Evolutionary conservation across 23 tunicate genomes (phyloP).

Genomic region (Phallusia fumigata): DNA sequence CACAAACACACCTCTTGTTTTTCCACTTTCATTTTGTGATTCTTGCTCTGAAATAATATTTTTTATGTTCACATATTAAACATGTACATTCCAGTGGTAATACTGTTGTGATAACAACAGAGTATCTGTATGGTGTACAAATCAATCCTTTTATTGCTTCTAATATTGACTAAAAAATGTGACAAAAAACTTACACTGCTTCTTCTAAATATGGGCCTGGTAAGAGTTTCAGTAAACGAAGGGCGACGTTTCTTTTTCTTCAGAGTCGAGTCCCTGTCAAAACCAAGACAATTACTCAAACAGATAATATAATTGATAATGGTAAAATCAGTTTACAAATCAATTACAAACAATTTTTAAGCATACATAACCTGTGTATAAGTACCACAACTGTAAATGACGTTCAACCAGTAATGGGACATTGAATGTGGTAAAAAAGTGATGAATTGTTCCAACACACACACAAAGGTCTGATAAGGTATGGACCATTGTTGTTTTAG

Average conservation of each 20-base stretch:
- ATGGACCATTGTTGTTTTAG: background rate
- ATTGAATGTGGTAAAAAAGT: background rate
- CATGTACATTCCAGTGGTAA: no score
- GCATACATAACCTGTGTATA: no score
- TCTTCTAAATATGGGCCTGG: constrained; percentile 64
- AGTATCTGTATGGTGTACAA: no score
- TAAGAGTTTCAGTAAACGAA: constrained; percentile 47
- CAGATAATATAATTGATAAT: no score
- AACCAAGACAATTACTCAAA: background rate
- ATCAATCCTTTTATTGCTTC: no score
- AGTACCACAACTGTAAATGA: no score
- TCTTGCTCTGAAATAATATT: constrained; percentile 48
- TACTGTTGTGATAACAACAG: no score
- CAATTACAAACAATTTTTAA: no score
- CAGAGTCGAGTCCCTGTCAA: constrained; percentile 10
- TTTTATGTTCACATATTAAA: no score
- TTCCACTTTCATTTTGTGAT: constrained; percentile 33
- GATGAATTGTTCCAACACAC: background rate
- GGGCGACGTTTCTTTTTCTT: constrained; percentile 68
- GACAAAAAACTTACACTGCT: constrained; percentile 58
- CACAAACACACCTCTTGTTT: constrained; percentile 2
- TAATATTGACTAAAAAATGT: background rate
- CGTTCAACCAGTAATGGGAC: no score
- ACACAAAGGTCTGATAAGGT: background rate
- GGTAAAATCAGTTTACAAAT: no score